Base-by-base conservation (phyloP, 2,888 invertebrate species). In the Erannis defoliaria region DNA sequence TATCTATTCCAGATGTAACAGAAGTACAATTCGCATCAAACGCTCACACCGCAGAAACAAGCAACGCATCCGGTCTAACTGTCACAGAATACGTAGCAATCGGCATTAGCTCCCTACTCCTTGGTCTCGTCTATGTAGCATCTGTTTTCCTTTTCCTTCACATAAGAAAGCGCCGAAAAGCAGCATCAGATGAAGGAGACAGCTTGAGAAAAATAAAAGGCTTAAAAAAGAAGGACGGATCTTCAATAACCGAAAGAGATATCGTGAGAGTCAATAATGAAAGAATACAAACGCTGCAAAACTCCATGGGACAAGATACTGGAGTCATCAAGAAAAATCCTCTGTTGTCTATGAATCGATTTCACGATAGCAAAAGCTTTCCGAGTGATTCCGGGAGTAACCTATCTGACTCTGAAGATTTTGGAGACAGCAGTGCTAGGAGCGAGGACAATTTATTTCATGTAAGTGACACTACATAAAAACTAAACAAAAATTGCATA, bases 71-170 rank as follows among this genome's bases (percentile, higher is more conserved):
- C 46, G 95, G 96, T 45, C 93, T 97, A 61, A 94, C 95, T 21
- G 93, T 96, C 12, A 94, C 96, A 9, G 97, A 97, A 87, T 97
- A 97, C 76, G 94, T 97, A 18, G 97, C 97, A 0, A 97, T 98
- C 60, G 97, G 96, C 29, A 94, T 97, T 46, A 97, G 97, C 74
- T 96, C 97, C 16, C 93, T 97, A 16, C 92, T 97, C n/a, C 91
- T 98, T n/a, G 97, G 97, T 0, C 93, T 97, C 31, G 96, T 97
- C 73, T 98, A 98, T 85, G 96, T 97, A 16, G 96, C 97, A 0
- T 97, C 97, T 5, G 96, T 97, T 19, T 96, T 97, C 64, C 93
- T 97, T 12, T 98, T 97, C 80, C 84, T 98, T 45, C 96, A 97
- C 81, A 94, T 97, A 68, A 94, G 96, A 74, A 96, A 95, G 84